Evolutionary conservation across 1,140 invertebrate genomes (phyloP).

Genomic region (Zaprionus lachaisei): DNA sequence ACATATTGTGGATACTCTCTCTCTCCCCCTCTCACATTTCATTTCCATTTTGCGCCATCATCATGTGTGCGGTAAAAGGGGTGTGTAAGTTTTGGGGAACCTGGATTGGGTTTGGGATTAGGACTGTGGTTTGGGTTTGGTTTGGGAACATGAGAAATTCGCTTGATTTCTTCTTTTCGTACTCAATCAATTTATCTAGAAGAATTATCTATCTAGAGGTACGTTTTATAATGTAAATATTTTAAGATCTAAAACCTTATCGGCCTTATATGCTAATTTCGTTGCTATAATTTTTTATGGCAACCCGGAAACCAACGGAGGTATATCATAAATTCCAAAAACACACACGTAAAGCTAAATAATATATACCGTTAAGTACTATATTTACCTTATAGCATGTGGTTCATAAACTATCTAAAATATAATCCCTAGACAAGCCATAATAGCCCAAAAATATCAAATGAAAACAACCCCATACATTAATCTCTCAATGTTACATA

Average conservation of each 20-base stretch:
- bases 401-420: slow-evolving; percentile 56
- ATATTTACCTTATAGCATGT: slow-evolving; percentile 71
- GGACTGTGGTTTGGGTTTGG: slow-evolving; percentile 13
- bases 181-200: neutral
- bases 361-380: slow-evolving; percentile 33
- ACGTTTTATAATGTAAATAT: slow-evolving; percentile 46
- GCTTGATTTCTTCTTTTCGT: neutral
- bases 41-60: slow-evolving; percentile 58
- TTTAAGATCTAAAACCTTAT: neutral
- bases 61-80: slow-evolving; percentile 23
- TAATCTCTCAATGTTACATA: slow-evolving; percentile 67
- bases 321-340: neutral
- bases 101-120: slow-evolving; percentile 15
- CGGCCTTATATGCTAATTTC: slow-evolving; percentile 45
- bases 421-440: slow-evolving; percentile 35
- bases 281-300: slow-evolving; percentile 1
- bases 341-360: slow-evolving; percentile 41
- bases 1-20: slow-evolving; percentile 52
- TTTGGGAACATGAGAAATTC: neutral
- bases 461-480: slow-evolving; percentile 11
- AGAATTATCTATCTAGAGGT: slow-evolving; percentile 64
- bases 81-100: slow-evolving; percentile 1
- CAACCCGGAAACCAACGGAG: neutral
- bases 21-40: slow-evolving; percentile 35
- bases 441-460: slow-evolving; percentile 27